Evolutionary conservation across 2,888 invertebrate species (phyloP).

Genomic region (Hydroisotoma schaefferi): DNA sequence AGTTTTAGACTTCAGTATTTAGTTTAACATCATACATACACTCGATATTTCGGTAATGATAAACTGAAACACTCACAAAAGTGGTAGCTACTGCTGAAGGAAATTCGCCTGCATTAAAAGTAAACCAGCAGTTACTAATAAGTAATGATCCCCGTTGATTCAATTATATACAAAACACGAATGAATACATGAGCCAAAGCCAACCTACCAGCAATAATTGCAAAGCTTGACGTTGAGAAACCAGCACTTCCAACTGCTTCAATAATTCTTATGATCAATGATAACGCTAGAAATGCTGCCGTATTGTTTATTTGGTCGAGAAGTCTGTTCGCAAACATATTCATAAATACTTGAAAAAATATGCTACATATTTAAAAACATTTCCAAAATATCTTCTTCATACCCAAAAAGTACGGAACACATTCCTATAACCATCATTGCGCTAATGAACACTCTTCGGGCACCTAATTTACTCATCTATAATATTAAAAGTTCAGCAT

Average conservation of each 20-base stretch:
- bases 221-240: constrained; percentile 79
- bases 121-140: constrained; percentile 80
- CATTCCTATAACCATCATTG: constrained; percentile 75
- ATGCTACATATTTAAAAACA: background rate
- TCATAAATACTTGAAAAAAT: background rate
- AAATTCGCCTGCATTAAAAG: too few relatives aligned
- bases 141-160: too few relatives aligned
- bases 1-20: constrained; percentile 2
- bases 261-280: constrained; percentile 72
- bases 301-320: constrained; percentile 45
- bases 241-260: constrained; percentile 81
- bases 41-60: background rate
- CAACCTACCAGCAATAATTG: constrained; percentile 81
- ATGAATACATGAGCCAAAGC: too few relatives aligned
- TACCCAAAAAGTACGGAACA: constrained; percentile 80
- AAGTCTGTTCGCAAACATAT: constrained; percentile 6
- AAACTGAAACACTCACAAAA: constrained; percentile 29
- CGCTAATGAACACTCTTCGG: constrained; percentile 63
- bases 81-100: constrained; percentile 73
- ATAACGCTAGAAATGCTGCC: constrained; percentile 68
- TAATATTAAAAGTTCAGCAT: background rate
- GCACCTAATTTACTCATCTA: constrained; percentile 36
- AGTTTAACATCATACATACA: background rate
- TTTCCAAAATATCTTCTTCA: constrained; percentile 26
- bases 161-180: too few relatives aligned